Evolutionary conservation across 2,113 vertebrate species (phyloP).

Genomic region (Eptatretus burgeri): DNA sequence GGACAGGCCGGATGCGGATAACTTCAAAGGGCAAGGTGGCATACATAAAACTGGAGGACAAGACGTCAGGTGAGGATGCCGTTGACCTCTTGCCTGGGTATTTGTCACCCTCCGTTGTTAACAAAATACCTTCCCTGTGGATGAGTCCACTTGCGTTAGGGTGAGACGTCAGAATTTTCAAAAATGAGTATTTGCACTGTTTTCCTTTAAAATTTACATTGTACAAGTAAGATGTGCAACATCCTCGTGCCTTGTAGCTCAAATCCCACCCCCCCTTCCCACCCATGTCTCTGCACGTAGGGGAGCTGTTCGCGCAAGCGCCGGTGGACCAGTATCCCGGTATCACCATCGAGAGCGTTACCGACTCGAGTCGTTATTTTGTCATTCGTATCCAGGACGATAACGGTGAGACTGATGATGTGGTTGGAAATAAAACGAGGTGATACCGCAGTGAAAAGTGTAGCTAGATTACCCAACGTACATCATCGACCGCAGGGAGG

Average conservation of each 20-base stretch:
- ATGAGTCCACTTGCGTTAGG: background rate
- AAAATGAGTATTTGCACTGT: background rate
- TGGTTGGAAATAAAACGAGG: background rate
- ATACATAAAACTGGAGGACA: constrained; percentile 67
- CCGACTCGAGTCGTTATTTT: constrained; percentile 76
- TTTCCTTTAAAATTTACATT: background rate
- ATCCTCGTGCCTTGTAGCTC: background rate
- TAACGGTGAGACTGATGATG: constrained; percentile 22
- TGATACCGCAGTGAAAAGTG: background rate
- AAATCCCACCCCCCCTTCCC: background rate
- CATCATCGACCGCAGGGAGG: too few species aligned
- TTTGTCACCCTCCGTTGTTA: background rate
- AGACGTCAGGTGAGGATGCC: constrained; percentile 29
- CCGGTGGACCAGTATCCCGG: constrained; percentile 67
- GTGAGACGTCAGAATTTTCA: background rate
- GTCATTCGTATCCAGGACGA: constrained; percentile 59
- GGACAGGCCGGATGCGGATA: constrained; percentile 64
- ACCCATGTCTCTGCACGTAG: constrained; percentile 17
- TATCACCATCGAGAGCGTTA: constrained; percentile 36
- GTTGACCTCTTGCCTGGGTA: too few species aligned
- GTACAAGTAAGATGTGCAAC: background rate
- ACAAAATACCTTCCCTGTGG: background rate
- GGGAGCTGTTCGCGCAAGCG: constrained; percentile 75
- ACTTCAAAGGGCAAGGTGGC: constrained; percentile 42
- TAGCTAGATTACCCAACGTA: too few species aligned